Evolutionary conservation across 2,113 vertebrate genomes (phyloP).

Genomic region (Hemiscyllium ocellatum): DNA sequence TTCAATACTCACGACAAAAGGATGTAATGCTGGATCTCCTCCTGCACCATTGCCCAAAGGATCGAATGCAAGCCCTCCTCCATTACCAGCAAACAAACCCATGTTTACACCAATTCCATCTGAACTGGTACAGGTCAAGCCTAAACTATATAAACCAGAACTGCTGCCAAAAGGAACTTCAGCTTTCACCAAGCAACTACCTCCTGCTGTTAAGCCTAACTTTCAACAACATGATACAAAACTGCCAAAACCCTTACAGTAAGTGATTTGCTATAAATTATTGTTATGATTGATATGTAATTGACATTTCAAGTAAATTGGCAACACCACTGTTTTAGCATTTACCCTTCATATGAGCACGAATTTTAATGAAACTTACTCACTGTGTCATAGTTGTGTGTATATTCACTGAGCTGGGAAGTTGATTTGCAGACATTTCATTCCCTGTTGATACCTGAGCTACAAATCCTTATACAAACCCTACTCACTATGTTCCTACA

Average conservation of each 20-base stretch:
- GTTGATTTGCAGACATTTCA: no score
- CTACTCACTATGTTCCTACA: not conserved
- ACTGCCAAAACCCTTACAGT: conserved; percentile 42
- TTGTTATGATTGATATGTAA: not conserved
- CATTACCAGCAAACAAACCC: conserved; percentile 53
- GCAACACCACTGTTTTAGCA: not conserved
- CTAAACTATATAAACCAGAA: conserved; percentile 46
- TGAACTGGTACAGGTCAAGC: conserved; percentile 42
- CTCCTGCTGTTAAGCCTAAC: conserved; percentile 48
- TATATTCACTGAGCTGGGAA: no score
- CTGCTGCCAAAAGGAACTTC: conserved; percentile 52
- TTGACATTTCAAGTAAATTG: not conserved
- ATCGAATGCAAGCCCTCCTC: conserved; percentile 42
- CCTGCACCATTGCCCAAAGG: not conserved
- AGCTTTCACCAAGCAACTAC: conserved; percentile 37
- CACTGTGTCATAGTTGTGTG: not conserved
- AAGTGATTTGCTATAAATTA: conserved; percentile 39
- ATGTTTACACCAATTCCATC: conserved; percentile 35
- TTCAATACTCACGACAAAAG: conserved; percentile 47
- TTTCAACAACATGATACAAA: conserved; percentile 40
- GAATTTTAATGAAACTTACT: not conserved
- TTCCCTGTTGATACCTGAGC: no score
- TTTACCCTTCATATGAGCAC: not conserved
- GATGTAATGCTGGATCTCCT: not conserved
- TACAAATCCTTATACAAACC: no score